Percentiles rank a stretch among this genome's conserved stretches.
Evolutionary conservation across 2,888 invertebrate species (phyloP).

Genomic region (Silvanus unidentatus): DNA sequence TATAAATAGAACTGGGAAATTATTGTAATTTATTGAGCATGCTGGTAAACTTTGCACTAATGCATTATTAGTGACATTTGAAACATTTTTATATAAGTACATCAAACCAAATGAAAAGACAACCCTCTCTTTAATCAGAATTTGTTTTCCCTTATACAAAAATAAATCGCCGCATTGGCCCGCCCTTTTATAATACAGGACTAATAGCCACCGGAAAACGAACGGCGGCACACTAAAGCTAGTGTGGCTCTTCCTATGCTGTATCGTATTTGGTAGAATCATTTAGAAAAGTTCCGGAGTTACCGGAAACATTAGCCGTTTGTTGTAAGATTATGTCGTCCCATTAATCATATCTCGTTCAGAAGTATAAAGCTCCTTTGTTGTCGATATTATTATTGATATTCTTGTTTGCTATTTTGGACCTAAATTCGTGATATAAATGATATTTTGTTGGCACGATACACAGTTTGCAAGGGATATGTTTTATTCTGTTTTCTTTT

Average conservation of each 20-base stretch:
- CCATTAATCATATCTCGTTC: constrained; percentile 47
- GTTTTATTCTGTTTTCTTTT: constrained; percentile 28
- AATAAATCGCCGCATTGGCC: constrained; percentile 19
- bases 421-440: constrained; percentile 43
- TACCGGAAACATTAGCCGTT: constrained; percentile 47
- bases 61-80: too few relatives aligned
- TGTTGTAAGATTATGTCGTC: constrained; percentile 40
- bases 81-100: too few relatives aligned
- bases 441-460: constrained; percentile 42
- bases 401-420: constrained; percentile 45
- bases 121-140: too few relatives aligned
- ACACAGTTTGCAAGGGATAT: constrained; percentile 29
- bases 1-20: too few relatives aligned
- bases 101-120: too few relatives aligned
- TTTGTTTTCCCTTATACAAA: constrained; percentile 9
- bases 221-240: constrained; percentile 22
- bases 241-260: background rate
- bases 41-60: too few relatives aligned
- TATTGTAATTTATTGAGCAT: too few relatives aligned
- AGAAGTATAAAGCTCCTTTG: constrained; percentile 32
- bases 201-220: constrained; percentile 45
- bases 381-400: constrained; percentile 45
- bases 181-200: constrained; percentile 44
- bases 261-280: constrained; percentile 28
- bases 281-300: constrained; percentile 46